phyloP scores from a whole-genome alignment of 2,888 invertebrate species.

The Acanthosepion lycidas region DNA sequence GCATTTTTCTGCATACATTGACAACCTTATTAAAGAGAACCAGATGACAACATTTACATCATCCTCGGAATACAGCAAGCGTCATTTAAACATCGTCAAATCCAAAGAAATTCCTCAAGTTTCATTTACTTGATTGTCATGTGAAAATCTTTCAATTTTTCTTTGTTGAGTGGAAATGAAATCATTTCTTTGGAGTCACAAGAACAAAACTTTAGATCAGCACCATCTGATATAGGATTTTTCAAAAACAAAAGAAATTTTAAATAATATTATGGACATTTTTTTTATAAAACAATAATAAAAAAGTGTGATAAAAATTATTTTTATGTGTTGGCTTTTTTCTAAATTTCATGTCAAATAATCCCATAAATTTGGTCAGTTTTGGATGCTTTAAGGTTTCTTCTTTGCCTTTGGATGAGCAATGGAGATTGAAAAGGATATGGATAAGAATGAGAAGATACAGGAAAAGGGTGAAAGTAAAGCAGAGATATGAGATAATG shows the following conservation, averaged over 20 bases:
- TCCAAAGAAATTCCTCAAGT: not conserved
- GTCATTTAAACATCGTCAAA: not conserved
- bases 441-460: too few relatives aligned
- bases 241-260: not conserved
- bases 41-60: not conserved
- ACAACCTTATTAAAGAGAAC: not conserved
- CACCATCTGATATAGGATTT: not conserved
- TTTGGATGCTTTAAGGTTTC: too few relatives aligned
- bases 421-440: too few relatives aligned
- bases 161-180: not conserved
- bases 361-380: too few relatives aligned
- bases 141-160: not conserved
- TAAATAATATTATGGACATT: too few relatives aligned
- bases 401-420: too few relatives aligned
- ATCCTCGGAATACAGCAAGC: not conserved
- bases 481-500: too few relatives aligned
- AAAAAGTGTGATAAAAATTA: too few relatives aligned
- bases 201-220: not conserved
- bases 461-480: too few relatives aligned
- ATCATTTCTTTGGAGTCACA: not conserved
- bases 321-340: too few relatives aligned
- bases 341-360: too few relatives aligned
- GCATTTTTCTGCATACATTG: not conserved
- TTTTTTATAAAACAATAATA: too few relatives aligned
- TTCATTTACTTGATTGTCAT: not conserved